phyloP scores from a whole-genome alignment of 2,113 vertebrate species.

The Rhinolophus ferrumequinum region DNA sequence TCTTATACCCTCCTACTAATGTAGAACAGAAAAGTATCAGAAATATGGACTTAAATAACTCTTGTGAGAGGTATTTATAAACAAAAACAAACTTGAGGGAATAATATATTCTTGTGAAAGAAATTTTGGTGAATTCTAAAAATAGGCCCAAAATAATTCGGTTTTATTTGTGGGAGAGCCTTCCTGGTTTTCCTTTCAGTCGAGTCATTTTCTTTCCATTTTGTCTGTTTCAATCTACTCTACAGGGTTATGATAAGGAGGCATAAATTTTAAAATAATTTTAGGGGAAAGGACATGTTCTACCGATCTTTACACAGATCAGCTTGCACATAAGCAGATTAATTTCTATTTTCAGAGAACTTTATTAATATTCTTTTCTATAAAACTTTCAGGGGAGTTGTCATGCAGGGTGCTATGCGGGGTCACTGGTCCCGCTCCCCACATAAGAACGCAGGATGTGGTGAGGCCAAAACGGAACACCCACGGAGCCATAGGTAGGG shows the following conservation, averaged over 20 bases:
- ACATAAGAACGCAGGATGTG: too few species aligned
- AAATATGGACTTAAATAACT: neutral
- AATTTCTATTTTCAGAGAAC: conserved; percentile 36
- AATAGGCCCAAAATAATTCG: neutral
- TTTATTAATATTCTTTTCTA: conserved; percentile 13
- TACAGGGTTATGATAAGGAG: neutral
- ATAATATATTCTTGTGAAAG: conserved; percentile 9
- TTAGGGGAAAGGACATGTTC: neutral
- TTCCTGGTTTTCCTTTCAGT: neutral
- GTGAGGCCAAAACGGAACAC: too few species aligned
- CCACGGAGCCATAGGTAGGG: too few species aligned
- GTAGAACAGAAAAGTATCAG: conserved; percentile 17
- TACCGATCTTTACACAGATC: neutral
- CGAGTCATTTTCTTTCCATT: neutral
- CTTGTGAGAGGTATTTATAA: neutral
- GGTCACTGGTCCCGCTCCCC: too few species aligned
- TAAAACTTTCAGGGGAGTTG: neutral
- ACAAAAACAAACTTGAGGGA: neutral
- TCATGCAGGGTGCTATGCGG: too few species aligned
- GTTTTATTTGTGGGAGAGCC: neutral
- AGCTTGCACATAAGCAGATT: neutral
- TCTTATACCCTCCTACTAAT: neutral
- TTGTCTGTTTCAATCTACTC: neutral
- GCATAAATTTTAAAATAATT: conserved; percentile 26
- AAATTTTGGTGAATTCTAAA: conserved; percentile 34